Percentiles rank a stretch among this genome's conserved stretches.
These are phyloP conservation scores for Drosophila limbata DNA, from an alignment of 2,888 invertebrate genomes.

Conservation along the genomic window DNA sequence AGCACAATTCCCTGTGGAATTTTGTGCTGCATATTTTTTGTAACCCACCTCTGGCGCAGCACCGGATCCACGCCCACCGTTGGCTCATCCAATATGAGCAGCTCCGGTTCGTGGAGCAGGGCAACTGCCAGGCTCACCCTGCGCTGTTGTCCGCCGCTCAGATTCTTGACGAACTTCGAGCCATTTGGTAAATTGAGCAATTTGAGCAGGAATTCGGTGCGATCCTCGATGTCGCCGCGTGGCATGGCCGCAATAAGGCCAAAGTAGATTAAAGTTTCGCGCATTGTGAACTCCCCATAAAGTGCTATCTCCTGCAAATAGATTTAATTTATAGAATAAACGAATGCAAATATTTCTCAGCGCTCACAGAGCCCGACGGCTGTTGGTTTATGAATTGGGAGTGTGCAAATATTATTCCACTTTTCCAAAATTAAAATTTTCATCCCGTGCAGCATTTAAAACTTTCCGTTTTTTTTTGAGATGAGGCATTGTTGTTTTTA, in stretches of 20 bases:
- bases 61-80: conserved; percentile 97
- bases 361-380: conserved; percentile 8
- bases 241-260: conserved; percentile 93
- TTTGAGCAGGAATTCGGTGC: conserved; percentile 90
- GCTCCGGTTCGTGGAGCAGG: conserved; percentile 94
- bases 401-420: conserved; percentile 47
- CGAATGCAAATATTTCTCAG: conserved; percentile 36
- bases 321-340: conserved; percentile 6
- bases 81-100: conserved; percentile 96
- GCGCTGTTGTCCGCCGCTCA: conserved; percentile 96
- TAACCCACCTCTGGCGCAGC: conserved; percentile 89
- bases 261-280: conserved; percentile 93
- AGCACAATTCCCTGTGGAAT: conserved; percentile 4
- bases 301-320: conserved; percentile 89
- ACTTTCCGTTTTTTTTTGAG: conserved; percentile 30
- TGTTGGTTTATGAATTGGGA: conserved; percentile 35
- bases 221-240: conserved; percentile 88
- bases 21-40: conserved; percentile 11
- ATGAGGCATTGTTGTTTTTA: conserved; percentile 30
- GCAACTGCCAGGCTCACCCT: conserved; percentile 95
- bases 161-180: conserved; percentile 89
- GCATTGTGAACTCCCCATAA: conserved; percentile 92
- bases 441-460: conserved; percentile 49
- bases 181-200: conserved; percentile 87
- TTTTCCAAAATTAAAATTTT: conserved; percentile 67